A percentile compares a stretch with the other conserved stretches of the same genome.
Evolutionary conservation across 2,113 vertebrate genomes (phyloP).

Genomic region (Dasyornis broadbenti): DNA sequence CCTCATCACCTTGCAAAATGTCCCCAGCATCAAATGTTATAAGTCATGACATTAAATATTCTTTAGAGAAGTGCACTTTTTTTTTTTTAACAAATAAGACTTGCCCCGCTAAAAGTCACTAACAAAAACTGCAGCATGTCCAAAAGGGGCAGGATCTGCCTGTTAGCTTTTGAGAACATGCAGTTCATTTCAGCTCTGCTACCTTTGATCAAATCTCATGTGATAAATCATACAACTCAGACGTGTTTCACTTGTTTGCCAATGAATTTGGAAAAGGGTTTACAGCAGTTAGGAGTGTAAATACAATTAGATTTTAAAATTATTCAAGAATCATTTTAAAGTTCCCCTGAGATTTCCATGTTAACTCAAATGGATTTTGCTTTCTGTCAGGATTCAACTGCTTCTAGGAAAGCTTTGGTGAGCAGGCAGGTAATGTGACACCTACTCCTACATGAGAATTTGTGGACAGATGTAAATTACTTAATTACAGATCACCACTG

Average conservation of each 20-base stretch:
- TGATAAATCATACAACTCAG: slow-evolving; percentile 60
- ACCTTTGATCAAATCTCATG: slow-evolving; percentile 24
- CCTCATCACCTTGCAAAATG: neutral
- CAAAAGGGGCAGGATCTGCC: neutral
- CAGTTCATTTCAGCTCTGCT: neutral
- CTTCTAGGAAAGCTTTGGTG: slow-evolving; percentile 40
- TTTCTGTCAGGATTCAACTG: slow-evolving; percentile 44
- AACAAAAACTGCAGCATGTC: neutral
- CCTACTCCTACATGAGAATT: neutral
- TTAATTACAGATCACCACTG: neutral
- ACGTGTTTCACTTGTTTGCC: slow-evolving; percentile 53
- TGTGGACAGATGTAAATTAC: slow-evolving; percentile 16
- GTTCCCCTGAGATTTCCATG: slow-evolving; percentile 33
- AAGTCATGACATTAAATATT: slow-evolving; percentile 20
- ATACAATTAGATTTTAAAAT: slow-evolving; percentile 68
- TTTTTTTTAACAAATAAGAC: neutral
- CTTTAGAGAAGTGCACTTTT: neutral
- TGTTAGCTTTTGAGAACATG: neutral
- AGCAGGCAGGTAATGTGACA: slow-evolving; percentile 18
- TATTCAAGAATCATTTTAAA: slow-evolving; percentile 67
- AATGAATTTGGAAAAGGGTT: slow-evolving; percentile 66
- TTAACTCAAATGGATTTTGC: slow-evolving; percentile 56
- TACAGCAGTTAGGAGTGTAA: slow-evolving; percentile 56
- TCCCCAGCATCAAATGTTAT: slow-evolving; percentile 17
- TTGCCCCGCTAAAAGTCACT: neutral